Evolutionary conservation across 2,113 vertebrate genomes (phyloP), one percentile per base, ranked within the genome.

Genomic region (Larimichthys polyactis): DNA sequence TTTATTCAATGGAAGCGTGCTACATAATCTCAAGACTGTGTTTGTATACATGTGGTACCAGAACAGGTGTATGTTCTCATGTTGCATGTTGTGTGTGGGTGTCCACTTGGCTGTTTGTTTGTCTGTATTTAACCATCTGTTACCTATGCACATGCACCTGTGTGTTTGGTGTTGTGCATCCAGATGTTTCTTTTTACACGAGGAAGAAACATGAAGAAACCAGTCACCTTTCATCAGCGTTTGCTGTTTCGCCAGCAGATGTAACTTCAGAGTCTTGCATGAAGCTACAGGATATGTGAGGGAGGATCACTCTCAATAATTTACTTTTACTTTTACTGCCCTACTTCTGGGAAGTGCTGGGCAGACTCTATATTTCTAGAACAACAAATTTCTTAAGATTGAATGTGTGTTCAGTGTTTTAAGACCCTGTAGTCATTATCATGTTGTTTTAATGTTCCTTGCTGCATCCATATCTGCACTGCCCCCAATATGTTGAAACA

Each of bases 241-340:
- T 73, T 71, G 57, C 44, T 85, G 80, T 84, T 71, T 73, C 36
- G 43, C 65, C 27, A 77, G 67, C 86, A 92, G 88, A 89, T 91
- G 88, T 72, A 77, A 79, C 81, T 89, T 84, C 77, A 68, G 67
- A 24, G 15, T 49, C 12, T 36, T 12, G 11, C 36, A 32, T 12
- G 48, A 17, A 65, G 74, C 73, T 71, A 64, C 79, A 75, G 65
- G 79, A 78, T 80, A 88, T 85, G 78, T 79, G 48, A 51, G 58
- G 66, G 66, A 49, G 40, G 72, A 40, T 64, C 7, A 70, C 49
- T 84, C 82, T 86, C 66, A 86, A 81, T 85, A 54, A 83, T 87
- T 83, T 29, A 43, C 29, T 46, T 32, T 49, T 14, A 49, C 10
- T 3, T 44, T 59, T 27, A 0, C 44, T 16, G 51, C 14, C 0